Evolutionary conservation across 1,140 invertebrate species (phyloP).

Genomic region (Lucilia sericata): DNA sequence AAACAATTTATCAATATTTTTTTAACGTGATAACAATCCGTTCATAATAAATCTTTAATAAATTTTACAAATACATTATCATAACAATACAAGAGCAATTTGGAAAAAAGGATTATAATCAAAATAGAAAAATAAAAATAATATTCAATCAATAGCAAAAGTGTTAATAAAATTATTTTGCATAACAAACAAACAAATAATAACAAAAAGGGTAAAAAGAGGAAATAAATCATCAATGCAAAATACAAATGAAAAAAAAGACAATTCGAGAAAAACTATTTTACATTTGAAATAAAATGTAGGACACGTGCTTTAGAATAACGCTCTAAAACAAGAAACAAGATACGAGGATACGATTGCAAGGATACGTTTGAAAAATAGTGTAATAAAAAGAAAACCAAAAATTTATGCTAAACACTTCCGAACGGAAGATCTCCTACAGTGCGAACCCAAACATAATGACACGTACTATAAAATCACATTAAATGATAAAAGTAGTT

Average conservation of each 20-base stretch:
- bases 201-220: not conserved
- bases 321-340: not conserved
- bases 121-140: not conserved
- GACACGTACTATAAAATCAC: conserved; percentile 1
- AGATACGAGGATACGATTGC: not conserved
- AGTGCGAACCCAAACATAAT: not conserved
- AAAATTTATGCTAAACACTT: conserved; percentile 20
- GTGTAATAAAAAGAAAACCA: not conserved
- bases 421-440: conserved; percentile 16
- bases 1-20: too few species aligned
- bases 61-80: not conserved
- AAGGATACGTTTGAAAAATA: not conserved
- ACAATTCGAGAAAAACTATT: not conserved
- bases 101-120: not conserved
- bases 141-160: not conserved
- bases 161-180: conserved; percentile 8
- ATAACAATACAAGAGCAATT: not conserved
- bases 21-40: too few species aligned
- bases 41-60: too few species aligned
- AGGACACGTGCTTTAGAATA: not conserved
- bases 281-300: conserved; percentile 6
- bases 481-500: not conserved
- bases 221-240: conserved; percentile 16
- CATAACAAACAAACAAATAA: conserved; percentile 16
- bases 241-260: not conserved